A percentile compares a stretch with the other conserved stretches of the same genome.
phyloP scores from a whole-genome alignment of 1,140 invertebrate genomes.

The Acromyrmex charruanus region DNA sequence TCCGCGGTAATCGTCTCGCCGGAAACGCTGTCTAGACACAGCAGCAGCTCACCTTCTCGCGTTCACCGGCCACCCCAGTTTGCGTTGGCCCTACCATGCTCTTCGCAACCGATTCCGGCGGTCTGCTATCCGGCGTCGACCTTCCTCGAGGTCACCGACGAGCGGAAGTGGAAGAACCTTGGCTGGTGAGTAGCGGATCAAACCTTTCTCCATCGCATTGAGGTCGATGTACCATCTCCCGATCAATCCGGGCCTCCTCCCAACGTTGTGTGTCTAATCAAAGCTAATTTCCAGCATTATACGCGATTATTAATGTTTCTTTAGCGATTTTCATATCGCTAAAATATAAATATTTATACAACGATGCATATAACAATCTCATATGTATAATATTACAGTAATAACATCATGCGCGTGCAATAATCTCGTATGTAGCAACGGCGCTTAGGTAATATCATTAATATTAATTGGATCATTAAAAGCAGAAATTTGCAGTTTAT shows the following conservation, averaged over 20 bases:
- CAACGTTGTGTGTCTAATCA: background rate
- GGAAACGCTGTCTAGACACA: conserved; percentile 89
- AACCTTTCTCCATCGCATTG: conserved; percentile 5
- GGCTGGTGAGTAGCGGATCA: conserved; percentile 81
- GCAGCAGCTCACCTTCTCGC: conserved; percentile 85
- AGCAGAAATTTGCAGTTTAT: background rate
- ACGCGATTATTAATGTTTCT: background rate
- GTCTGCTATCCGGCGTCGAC: conserved; percentile 84
- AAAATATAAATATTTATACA: background rate
- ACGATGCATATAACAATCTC: background rate
- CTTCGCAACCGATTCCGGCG: conserved; percentile 83
- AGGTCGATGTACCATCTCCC: conserved; percentile 23
- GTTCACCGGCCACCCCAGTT: conserved; percentile 82
- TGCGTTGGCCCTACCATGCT: conserved; percentile 81
- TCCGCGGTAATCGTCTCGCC: conserved; percentile 92
- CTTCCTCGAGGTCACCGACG: conserved; percentile 83
- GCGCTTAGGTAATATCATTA: background rate
- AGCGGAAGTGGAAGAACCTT: conserved; percentile 82
- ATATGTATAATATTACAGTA: background rate
- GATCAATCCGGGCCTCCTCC: background rate
- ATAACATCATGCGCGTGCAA: background rate
- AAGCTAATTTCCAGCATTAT: background rate
- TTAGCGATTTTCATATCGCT: background rate
- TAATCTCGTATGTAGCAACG: background rate
- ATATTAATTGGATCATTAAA: conserved; percentile 31